Evolutionary conservation across 2,113 vertebrate genomes (phyloP).

Genomic region (Verasper variegatus): DNA sequence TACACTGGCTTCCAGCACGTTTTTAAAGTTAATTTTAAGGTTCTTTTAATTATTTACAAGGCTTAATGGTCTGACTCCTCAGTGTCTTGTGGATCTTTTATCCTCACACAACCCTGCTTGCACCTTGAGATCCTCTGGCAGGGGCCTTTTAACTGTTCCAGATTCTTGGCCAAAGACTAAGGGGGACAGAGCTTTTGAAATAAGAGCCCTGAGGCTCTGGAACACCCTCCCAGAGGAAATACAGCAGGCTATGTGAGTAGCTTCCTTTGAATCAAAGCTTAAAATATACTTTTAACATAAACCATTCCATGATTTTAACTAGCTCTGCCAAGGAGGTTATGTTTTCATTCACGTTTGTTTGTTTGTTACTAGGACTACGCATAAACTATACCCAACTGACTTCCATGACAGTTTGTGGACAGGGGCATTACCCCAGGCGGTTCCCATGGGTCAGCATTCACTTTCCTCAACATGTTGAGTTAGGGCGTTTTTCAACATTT

Average conservation of each 20-base stretch:
- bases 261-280: not conserved
- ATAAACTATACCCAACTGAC: too few species aligned
- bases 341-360: too few species aligned
- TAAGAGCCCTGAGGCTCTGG: not conserved
- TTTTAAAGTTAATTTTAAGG: not conserved
- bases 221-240: not conserved
- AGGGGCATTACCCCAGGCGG: too few species aligned
- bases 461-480: too few species aligned
- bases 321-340: too few species aligned
- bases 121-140: not conserved
- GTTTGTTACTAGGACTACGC: too few species aligned
- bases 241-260: not conserved
- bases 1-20: not conserved
- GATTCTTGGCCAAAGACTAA: not conserved
- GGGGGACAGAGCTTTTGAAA: not conserved
- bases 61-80: not conserved
- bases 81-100: not conserved
- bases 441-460: too few species aligned
- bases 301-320: too few species aligned
- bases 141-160: not conserved
- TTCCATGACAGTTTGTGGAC: too few species aligned
- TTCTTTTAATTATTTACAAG: not conserved
- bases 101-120: not conserved
- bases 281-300: not conserved
- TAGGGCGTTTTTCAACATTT: too few species aligned